Percentiles rank a stretch among this genome's conserved stretches.
Evolutionary conservation across 2,113 vertebrate species (phyloP).

Genomic region (Albula glossodonta): DNA sequence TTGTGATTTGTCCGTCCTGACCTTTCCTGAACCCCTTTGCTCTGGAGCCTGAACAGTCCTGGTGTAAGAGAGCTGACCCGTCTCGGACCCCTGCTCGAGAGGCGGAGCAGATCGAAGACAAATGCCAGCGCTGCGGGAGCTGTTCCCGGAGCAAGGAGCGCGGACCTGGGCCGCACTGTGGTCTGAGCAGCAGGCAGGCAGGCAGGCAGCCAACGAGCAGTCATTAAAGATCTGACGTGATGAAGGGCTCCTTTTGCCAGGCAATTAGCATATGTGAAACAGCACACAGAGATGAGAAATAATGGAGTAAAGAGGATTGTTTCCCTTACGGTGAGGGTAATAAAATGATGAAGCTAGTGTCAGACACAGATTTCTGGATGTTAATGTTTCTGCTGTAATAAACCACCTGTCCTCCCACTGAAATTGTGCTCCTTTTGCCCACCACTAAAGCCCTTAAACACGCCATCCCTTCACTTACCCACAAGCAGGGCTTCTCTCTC

Average conservation of each 20-base stretch:
- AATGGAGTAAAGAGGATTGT: neutral
- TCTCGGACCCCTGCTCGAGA: too few species aligned
- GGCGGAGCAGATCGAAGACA: neutral
- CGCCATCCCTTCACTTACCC: neutral
- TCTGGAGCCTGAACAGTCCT: neutral
- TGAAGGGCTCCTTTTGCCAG: neutral
- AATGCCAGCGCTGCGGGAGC: neutral
- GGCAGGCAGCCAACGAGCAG: neutral
- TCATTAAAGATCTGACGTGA: neutral
- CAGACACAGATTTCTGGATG: neutral
- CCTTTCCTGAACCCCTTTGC: neutral
- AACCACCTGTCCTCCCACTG: neutral
- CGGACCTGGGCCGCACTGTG: neutral
- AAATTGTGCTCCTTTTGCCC: neutral
- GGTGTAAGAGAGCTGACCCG: neutral
- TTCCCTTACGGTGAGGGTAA: neutral
- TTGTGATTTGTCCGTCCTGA: neutral
- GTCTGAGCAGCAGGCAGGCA: neutral
- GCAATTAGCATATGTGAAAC: constrained; percentile 4
- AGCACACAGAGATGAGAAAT: neutral
- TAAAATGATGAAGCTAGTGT: neutral
- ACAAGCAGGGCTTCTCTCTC: constrained; percentile 1
- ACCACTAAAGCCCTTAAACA: neutral
- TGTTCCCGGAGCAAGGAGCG: neutral
- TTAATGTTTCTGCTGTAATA: neutral